Evolutionary conservation across 1,140 invertebrate genomes (phyloP), one percentile per base, ranked within the genome.

Genomic region (Caenorhabditis briggsae): DNA sequence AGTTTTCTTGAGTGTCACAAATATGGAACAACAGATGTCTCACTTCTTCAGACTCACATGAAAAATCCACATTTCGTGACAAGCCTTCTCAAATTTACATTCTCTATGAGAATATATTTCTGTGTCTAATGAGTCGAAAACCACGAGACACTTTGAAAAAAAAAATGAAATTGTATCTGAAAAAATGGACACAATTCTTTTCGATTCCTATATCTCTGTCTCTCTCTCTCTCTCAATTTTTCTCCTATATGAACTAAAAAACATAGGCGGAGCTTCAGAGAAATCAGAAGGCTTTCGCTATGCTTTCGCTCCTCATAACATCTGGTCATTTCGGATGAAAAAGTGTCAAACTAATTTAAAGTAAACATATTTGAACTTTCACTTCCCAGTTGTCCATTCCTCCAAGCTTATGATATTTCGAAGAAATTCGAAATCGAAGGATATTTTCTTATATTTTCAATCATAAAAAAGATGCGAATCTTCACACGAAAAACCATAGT

Each of bases 151-250:
- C 56, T 20, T 16, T 70, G 6, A 46, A 8, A 18, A n/a, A 46
- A 70, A n/a, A 70, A 11, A 48, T 70, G 65, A 70, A 70, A 70
- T 70, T 70, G 65, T 70, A 70, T 41, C 65, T 25, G 23, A 14
- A 64, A 64, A 64, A 64, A 20, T n/a, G n/a, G n/a, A n/a, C 12
- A 6, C 33, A 41, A 41, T n/a, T 14, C 61, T 33, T 64, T 64
- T 23, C 61, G 25, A 9, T 8, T 64, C 33, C 8, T 64, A 33
- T 33, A 33, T 33, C 33, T 33, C 23, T 33, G 16, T 25, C 5
- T 12, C 8, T n/a, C n/a, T n/a, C 23, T 11, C 59, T 12, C 23
- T 64, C 61, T 64, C 61, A 5, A 33, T 6, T 3, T 23, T 33
- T 16, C n/a, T 46, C 18, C 9, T 46, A 25, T 70, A n/a, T 70